phyloP scores from a whole-genome alignment of 2,797 vertebrate species.

The Amblyraja radiata region DNA sequence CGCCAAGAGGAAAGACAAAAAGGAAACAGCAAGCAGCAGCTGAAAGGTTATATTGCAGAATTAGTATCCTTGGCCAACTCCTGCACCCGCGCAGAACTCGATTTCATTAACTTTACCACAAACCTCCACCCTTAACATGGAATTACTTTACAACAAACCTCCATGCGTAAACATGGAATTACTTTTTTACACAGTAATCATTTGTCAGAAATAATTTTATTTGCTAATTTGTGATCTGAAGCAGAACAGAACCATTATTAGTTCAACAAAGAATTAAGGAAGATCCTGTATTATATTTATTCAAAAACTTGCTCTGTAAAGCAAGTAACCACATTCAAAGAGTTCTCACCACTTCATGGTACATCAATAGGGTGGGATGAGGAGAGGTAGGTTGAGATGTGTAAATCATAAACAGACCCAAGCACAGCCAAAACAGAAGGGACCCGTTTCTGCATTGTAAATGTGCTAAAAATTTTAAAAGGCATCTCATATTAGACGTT shows the following conservation, averaged over 20 bases:
- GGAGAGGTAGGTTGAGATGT: neutral
- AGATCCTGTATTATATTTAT: neutral
- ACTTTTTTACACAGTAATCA: neutral
- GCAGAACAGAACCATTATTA: neutral
- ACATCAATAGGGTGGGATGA: neutral
- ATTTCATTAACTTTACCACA: too few relatives aligned
- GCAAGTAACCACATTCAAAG: neutral
- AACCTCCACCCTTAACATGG: too few relatives aligned
- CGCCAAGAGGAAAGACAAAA: constrained; percentile 36
- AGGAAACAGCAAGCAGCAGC: neutral
- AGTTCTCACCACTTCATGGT: too few relatives aligned
- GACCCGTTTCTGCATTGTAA: neutral
- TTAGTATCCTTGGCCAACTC: neutral
- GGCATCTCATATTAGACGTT: neutral
- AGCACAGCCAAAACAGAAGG: too few relatives aligned
- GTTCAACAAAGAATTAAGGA: neutral
- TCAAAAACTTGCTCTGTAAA: neutral
- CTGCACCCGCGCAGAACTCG: too few relatives aligned
- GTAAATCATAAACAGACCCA: neutral
- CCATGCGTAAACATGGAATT: neutral
- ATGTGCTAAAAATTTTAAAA: neutral
- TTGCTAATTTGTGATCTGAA: neutral
- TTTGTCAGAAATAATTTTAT: neutral
- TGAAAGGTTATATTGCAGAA: neutral
- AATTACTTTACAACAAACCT: too few relatives aligned